Conservation (phyloP, 2,797 vertebrate genomes). For the Epinephelus malabaricus region DNA sequence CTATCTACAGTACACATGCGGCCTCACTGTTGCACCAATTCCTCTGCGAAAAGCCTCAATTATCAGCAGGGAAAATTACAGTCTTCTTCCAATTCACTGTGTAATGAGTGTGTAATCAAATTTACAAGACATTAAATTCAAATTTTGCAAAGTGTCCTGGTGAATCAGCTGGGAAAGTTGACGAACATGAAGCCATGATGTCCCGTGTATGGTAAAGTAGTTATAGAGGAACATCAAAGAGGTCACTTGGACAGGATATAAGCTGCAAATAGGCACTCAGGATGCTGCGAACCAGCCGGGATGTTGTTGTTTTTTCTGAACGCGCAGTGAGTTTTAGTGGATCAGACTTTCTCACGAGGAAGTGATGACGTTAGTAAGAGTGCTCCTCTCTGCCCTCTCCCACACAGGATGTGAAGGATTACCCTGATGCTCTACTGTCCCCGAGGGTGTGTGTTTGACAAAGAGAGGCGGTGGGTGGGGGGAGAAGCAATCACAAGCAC, state of each 20-base stretch:
- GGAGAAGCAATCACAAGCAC: slow-evolving; percentile 66
- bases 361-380: slow-evolving; percentile 46
- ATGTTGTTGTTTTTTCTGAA: slow-evolving; percentile 37
- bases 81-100: background rate
- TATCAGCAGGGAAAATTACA: background rate
- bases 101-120: background rate
- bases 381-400: slow-evolving; percentile 54
- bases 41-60: background rate
- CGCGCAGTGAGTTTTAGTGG: slow-evolving; percentile 26
- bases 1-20: background rate
- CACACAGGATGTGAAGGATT: slow-evolving; percentile 80
- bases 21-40: background rate
- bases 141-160: background rate
- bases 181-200: background rate
- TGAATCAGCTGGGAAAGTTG: background rate
- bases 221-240: background rate
- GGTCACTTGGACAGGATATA: slow-evolving; percentile 17
- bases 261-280: slow-evolving; percentile 17
- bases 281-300: slow-evolving; percentile 16
- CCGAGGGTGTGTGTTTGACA: slow-evolving; percentile 69
- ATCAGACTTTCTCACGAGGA: slow-evolving; percentile 70
- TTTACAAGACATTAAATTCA: background rate
- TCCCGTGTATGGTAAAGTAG: too few species aligned
- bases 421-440: slow-evolving; percentile 57
- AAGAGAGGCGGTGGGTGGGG: slow-evolving; percentile 53